phyloP scores from a whole-genome alignment of 1,140 invertebrate genomes.

The Drosophila arawakana region DNA sequence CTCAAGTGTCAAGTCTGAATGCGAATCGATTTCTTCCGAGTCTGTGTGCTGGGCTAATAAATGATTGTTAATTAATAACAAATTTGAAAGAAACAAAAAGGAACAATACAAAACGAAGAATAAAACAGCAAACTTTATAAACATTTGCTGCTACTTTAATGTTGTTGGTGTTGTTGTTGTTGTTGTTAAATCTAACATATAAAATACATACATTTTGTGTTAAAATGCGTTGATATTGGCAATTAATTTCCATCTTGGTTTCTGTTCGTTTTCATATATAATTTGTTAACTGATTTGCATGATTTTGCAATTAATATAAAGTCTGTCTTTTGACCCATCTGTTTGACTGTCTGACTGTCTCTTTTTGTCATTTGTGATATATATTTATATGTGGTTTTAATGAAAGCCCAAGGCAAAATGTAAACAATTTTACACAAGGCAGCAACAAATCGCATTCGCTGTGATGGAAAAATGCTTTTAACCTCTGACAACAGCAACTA shows the following conservation, averaged over 20 bases:
- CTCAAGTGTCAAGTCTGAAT: constrained; percentile 14
- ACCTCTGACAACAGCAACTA: constrained; percentile 41
- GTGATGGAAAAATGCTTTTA: constrained; percentile 71
- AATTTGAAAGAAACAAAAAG: constrained; percentile 52
- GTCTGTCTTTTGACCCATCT: not conserved
- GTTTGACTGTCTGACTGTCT: constrained; percentile 27
- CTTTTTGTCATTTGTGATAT: constrained; percentile 62
- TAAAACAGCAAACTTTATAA: constrained; percentile 49
- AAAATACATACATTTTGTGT: constrained; percentile 72
- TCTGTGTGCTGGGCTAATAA: constrained; percentile 55
- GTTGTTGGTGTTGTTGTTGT: constrained; percentile 30
- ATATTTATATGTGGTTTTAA: constrained; percentile 57
- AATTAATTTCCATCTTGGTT: constrained; percentile 70
- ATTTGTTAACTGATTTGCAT: constrained; percentile 66
- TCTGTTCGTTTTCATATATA: constrained; percentile 47
- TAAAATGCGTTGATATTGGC: constrained; percentile 71
- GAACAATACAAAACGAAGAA: constrained; percentile 1
- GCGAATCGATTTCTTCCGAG: constrained; percentile 51
- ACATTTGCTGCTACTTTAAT: constrained; percentile 60
- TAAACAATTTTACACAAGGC: constrained; percentile 53
- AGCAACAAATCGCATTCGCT: constrained; percentile 38
- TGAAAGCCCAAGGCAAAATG: constrained; percentile 71
- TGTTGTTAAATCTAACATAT: constrained; percentile 57
- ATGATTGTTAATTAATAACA: constrained; percentile 76
- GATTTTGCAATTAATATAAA: constrained; percentile 74